Evolutionary conservation across 2,113 vertebrate genomes (phyloP).

Genomic region (Progne subis): DNA sequence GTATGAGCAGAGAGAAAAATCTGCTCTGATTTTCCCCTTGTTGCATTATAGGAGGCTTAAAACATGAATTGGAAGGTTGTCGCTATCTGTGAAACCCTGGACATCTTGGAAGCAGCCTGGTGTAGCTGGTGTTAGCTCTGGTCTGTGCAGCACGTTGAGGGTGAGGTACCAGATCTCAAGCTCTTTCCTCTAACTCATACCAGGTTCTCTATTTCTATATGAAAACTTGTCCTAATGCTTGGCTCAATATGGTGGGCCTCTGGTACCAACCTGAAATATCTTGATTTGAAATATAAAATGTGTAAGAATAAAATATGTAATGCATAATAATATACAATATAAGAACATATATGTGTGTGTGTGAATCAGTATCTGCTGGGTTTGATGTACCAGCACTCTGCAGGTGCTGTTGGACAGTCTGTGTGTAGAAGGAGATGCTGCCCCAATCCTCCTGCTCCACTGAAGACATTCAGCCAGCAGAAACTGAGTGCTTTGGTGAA

Average conservation of each 20-base stretch:
- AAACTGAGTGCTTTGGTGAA: neutral
- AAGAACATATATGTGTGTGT: neutral
- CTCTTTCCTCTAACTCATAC: neutral
- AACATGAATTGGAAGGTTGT: neutral
- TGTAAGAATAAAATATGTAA: neutral
- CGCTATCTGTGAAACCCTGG: neutral
- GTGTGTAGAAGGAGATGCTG: neutral
- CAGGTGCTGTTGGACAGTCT: neutral
- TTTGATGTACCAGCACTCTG: neutral
- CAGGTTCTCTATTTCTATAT: neutral
- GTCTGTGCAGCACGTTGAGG: neutral
- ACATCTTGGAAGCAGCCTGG: neutral
- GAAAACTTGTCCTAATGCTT: neutral
- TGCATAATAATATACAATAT: neutral
- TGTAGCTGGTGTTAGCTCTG: neutral
- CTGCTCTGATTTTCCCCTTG: neutral
- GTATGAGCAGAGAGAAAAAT: constrained; percentile 30
- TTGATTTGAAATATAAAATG: neutral
- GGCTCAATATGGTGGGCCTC: neutral
- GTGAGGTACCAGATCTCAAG: neutral
- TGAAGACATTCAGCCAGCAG: neutral
- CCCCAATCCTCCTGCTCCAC: rapidly evolving
- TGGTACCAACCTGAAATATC: neutral
- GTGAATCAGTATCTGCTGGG: neutral
- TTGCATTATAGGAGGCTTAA: neutral